phyloP scores from a whole-genome alignment of 2,888 invertebrate genomes.

The Cynaeus angustus region DNA sequence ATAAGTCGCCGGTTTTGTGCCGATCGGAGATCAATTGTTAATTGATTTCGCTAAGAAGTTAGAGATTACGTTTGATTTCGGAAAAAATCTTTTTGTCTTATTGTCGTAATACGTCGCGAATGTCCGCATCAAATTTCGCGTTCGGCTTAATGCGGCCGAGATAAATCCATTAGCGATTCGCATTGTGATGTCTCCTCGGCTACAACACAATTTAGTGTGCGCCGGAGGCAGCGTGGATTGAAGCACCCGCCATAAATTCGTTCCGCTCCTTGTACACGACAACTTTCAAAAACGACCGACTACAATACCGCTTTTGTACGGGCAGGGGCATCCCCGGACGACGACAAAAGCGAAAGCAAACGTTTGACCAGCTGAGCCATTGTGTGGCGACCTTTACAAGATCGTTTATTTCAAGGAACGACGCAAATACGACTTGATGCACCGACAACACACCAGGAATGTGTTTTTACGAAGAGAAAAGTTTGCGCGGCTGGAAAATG shows the following conservation, averaged over 20 bases:
- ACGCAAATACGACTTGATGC: constrained; percentile 12
- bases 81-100: background rate
- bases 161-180: constrained; percentile 41
- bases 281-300: constrained; percentile 31
- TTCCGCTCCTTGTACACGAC: constrained; percentile 31
- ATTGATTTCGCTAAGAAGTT: too few species aligned
- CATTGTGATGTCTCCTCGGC: constrained; percentile 37
- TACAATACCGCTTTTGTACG: constrained; percentile 29
- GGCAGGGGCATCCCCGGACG: constrained; percentile 22
- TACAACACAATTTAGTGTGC: constrained; percentile 33
- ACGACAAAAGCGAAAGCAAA: constrained; percentile 39
- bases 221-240: constrained; percentile 31
- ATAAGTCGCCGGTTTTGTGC: constrained; percentile 26
- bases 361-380: constrained; percentile 39
- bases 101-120: constrained; percentile 13
- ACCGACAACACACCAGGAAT: constrained; percentile 2
- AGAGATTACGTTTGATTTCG: too few species aligned
- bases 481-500: constrained; percentile 22
- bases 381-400: constrained; percentile 32
- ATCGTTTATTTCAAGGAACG: constrained; percentile 10
- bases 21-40: constrained; percentile 9
- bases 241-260: constrained; percentile 35
- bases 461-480: constrained; percentile 2
- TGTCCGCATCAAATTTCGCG: constrained; percentile 25
- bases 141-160: constrained; percentile 35